phyloP scores from a whole-genome alignment of 2,113 vertebrate genomes.

The Pituophis catenifer region DNA sequence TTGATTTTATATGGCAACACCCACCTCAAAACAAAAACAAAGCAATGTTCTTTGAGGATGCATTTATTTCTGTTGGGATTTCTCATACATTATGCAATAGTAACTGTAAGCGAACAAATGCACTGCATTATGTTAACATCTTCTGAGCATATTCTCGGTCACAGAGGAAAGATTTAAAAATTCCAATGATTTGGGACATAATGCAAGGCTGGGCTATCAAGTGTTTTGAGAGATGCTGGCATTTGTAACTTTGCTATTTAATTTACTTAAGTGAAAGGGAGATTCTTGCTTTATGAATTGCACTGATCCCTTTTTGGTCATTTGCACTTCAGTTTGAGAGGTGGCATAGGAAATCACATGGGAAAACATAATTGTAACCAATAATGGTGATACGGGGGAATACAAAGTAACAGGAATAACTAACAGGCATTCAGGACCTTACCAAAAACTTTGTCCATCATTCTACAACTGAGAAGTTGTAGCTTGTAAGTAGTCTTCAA shows the following conservation, averaged over 20 bases:
- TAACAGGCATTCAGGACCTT: not conserved
- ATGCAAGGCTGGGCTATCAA: conserved; percentile 25
- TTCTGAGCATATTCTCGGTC: not conserved
- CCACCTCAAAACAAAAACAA: conserved; percentile 20
- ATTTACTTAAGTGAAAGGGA: not conserved
- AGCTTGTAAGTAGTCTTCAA: not conserved
- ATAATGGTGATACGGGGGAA: not conserved
- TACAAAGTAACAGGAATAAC: not conserved
- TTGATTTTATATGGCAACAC: conserved; percentile 4
- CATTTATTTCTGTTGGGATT: conserved; percentile 26
- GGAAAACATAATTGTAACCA: not conserved
- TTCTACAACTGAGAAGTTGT: not conserved
- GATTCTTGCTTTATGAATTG: not conserved
- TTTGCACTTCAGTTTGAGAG: not conserved
- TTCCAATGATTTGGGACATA: not conserved
- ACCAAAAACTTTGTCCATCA: not conserved
- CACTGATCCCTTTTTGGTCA: not conserved
- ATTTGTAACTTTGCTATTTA: not conserved
- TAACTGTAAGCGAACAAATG: conserved; percentile 2
- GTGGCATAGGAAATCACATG: not conserved
- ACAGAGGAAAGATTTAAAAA: not conserved
- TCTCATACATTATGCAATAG: conserved; percentile 60
- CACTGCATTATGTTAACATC: not conserved
- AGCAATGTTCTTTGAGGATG: conserved; percentile 40
- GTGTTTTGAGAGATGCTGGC: not conserved